Conservation (phyloP, 2,113 vertebrate genomes). For the Nettapus auritus region DNA sequence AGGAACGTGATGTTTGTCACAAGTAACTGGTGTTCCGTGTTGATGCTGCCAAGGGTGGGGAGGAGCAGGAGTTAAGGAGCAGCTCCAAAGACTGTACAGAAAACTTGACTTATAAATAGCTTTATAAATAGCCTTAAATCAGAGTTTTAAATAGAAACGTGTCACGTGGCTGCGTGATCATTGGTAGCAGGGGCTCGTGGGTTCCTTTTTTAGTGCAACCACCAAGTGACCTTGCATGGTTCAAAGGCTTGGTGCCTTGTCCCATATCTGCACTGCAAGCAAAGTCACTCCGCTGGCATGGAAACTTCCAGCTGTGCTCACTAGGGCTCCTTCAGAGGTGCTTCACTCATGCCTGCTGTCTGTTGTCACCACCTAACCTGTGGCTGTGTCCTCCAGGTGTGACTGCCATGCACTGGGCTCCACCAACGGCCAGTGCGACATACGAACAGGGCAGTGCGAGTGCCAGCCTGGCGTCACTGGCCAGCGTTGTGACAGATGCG, state of each 20-base stretch:
- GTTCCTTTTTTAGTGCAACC: conserved; percentile 32
- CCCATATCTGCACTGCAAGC: not conserved
- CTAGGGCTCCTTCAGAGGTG: not conserved
- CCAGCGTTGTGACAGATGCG: conserved; percentile 88
- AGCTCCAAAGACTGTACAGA: not conserved
- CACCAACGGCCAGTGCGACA: conserved; percentile 92
- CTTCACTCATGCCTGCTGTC: rapidly evolving
- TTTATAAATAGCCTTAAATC: conserved; percentile 34
- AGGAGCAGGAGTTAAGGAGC: not conserved
- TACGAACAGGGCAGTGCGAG: conserved; percentile 89
- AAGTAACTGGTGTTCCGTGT: not conserved
- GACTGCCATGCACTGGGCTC: conserved; percentile 91
- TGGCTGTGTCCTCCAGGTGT: conserved; percentile 78
- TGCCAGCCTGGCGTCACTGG: conserved; percentile 92
- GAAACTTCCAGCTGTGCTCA: rapidly evolving
- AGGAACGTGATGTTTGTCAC: not conserved
- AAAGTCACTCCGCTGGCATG: not conserved
- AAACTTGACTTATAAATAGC: conserved; percentile 29
- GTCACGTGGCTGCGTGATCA: not conserved
- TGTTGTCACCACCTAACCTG: not conserved
- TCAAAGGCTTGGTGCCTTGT: not conserved
- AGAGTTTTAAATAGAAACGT: conserved; percentile 56
- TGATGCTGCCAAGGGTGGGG: not conserved
- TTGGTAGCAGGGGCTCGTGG: not conserved
- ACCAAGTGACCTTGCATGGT: not conserved